Conservation (phyloP, 2,797 vertebrate species). For the Petrocephalus sullivani region DNA sequence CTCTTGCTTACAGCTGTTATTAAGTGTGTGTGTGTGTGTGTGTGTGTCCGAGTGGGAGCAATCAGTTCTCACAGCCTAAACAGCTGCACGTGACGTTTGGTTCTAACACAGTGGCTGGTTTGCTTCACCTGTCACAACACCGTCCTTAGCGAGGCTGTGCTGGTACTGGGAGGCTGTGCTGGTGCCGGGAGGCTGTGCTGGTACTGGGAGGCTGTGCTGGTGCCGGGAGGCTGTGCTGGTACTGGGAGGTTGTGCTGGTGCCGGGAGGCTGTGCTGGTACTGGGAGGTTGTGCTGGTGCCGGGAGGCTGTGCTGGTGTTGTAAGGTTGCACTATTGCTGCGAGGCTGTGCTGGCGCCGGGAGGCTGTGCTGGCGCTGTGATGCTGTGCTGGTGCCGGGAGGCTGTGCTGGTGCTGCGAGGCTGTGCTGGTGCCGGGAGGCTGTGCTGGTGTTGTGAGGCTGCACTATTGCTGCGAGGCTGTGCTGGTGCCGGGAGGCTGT, state of each 20-base stretch:
- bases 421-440: background rate
- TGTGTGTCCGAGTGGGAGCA: background rate
- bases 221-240: too few relatives aligned
- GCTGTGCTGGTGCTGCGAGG: background rate
- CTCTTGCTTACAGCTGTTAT: slow-evolving; percentile 18
- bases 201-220: background rate
- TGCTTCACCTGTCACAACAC: background rate
- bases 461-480: too few relatives aligned
- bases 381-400: background rate
- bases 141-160: background rate
- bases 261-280: too few relatives aligned
- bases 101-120: background rate
- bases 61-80: slow-evolving; percentile 21
- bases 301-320: too few relatives aligned
- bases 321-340: too few relatives aligned
- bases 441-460: too few relatives aligned
- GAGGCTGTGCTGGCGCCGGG: background rate
- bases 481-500: too few relatives aligned
- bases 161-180: too few relatives aligned
- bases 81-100: background rate
- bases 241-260: too few relatives aligned
- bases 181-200: too few relatives aligned
- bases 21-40: slow-evolving; percentile 4
- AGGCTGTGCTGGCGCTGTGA: too few relatives aligned
- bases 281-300: too few relatives aligned